phyloP scores from a whole-genome alignment of 2,888 invertebrate species.

The Drosophila mimetica region DNA sequence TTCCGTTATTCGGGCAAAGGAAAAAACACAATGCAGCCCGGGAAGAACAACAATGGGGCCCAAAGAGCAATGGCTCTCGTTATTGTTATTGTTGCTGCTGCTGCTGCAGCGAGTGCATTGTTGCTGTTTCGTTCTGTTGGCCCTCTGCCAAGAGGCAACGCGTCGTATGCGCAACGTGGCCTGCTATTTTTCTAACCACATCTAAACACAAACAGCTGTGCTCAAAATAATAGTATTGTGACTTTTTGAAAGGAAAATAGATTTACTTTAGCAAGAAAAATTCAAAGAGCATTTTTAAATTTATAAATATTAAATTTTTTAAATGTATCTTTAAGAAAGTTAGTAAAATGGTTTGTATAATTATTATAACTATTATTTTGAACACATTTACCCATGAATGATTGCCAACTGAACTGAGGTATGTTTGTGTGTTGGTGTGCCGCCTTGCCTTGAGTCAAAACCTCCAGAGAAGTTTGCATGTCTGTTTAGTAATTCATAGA shows the following conservation, averaged over 20 bases:
- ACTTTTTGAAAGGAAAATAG: neutral
- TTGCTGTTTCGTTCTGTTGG: slow-evolving; percentile 42
- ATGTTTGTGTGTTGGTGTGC: slow-evolving; percentile 11
- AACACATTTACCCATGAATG: slow-evolving; percentile 8
- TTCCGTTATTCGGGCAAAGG: slow-evolving; percentile 55
- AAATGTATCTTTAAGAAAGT: too few relatives aligned
- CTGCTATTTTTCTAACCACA: slow-evolving; percentile 46
- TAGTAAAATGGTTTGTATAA: too few relatives aligned
- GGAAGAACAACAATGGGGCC: slow-evolving; percentile 31
- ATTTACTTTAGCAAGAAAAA: neutral
- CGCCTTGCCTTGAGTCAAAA: slow-evolving; percentile 44
- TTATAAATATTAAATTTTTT: neutral
- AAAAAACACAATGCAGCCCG: slow-evolving; percentile 31
- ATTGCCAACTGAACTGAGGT: slow-evolving; percentile 9
- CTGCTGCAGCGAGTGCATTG: slow-evolving; percentile 20
- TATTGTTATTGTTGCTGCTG: slow-evolving; percentile 16
- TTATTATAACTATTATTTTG: neutral
- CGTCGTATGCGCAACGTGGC: slow-evolving; percentile 56
- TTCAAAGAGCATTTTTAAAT: neutral
- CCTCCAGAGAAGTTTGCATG: slow-evolving; percentile 62
- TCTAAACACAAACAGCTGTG: slow-evolving; percentile 22
- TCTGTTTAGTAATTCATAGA: slow-evolving; percentile 67
- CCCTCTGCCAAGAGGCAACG: slow-evolving; percentile 50
- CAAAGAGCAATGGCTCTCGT: slow-evolving; percentile 26
- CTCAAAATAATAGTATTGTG: neutral